Evolutionary conservation across 2,113 vertebrate genomes (phyloP), one percentile per base, ranked within the genome.

Genomic region (Spilogale gracilis): DNA sequence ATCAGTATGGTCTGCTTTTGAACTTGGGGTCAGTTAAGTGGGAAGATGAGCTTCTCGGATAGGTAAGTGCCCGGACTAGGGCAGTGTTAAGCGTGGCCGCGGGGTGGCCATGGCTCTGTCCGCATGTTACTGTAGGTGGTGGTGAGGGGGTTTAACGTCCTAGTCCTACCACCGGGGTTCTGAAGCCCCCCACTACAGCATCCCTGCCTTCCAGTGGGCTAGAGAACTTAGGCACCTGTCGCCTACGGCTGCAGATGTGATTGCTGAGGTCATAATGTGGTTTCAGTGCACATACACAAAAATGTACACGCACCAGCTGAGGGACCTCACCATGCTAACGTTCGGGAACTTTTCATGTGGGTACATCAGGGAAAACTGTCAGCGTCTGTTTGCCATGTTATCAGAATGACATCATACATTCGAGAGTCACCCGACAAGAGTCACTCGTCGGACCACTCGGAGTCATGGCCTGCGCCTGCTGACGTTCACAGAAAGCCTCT

Each of bases 1-100:
- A 96, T 96, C 88, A 90, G 48, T 16, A 80, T 52, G 84, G 79
- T 74, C 92, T 97, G n/a, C 69, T 96, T 98, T 94, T 63, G 87
- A 85, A 96, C 38, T 38, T 38, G 94, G 91, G 76, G 85, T 83
- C 96, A 94, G 92, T 78, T 92, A 94, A 81, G n/a, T 0, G 38
- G 63, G 86, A 38, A 76, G 86, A 81, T 89, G 96, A 91, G 50
- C 25, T 85, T 88, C 93, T 97, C 87, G 58, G 21, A 69, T 69
- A 32, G 96, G 86, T 84, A 97, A 92, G 60, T 92, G 30, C 54
- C 56, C 10, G 52, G 50, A 80, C 56, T n/a, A 25, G 54, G 27
- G 52, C 80, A 65, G 91, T 91, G 13, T 63, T 96, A 56, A 45
- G 12, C 20, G 25, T 95, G 86, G n/a, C 50, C 17, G 6, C 6